phyloP scores from a whole-genome alignment of 2,888 invertebrate genomes.

The Eustalomyia histrio region DNA sequence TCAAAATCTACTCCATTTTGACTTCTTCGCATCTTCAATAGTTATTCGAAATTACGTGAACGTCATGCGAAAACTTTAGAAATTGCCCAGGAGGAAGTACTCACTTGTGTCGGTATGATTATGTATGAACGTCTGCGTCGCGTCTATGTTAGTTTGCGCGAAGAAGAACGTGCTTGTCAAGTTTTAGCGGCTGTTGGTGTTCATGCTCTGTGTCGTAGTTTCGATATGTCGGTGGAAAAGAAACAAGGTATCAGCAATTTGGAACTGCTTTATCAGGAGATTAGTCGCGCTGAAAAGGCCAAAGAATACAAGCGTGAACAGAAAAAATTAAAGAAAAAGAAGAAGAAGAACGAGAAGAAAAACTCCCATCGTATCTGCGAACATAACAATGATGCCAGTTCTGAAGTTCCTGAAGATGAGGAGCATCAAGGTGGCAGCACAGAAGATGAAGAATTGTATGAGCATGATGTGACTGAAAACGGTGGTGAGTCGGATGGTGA shows the following conservation, averaged over 20 bases:
- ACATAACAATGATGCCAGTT: slow-evolving; percentile 74
- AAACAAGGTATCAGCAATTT: slow-evolving; percentile 94
- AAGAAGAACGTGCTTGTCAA: slow-evolving; percentile 96
- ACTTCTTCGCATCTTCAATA: slow-evolving; percentile 54
- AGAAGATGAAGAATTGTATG: slow-evolving; percentile 61
- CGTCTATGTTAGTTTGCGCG: slow-evolving; percentile 90
- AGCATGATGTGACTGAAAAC: slow-evolving; percentile 30
- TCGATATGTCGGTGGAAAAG: slow-evolving; percentile 93
- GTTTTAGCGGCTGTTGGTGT: slow-evolving; percentile 93
- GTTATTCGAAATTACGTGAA: slow-evolving; percentile 86
- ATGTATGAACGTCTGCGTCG: slow-evolving; percentile 94
- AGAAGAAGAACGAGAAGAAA: slow-evolving; percentile 83
- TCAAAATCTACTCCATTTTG: neutral
- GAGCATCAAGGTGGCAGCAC: slow-evolving; percentile 75
- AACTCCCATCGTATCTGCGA: slow-evolving; percentile 61
- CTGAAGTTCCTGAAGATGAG: slow-evolving; percentile 73
- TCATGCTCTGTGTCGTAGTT: slow-evolving; percentile 92
- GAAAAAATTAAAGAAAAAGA: slow-evolving; percentile 90
- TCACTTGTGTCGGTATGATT: slow-evolving; percentile 96
- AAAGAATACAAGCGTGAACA: slow-evolving; percentile 92
- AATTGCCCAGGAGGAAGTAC: slow-evolving; percentile 97
- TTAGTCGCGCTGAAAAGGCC: slow-evolving; percentile 91
- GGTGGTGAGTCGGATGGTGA: neutral
- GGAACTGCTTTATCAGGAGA: slow-evolving; percentile 92
- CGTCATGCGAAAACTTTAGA: slow-evolving; percentile 97